Base-by-base conservation (phyloP, 1,140 invertebrate species). In the Cherax destructor region DNA sequence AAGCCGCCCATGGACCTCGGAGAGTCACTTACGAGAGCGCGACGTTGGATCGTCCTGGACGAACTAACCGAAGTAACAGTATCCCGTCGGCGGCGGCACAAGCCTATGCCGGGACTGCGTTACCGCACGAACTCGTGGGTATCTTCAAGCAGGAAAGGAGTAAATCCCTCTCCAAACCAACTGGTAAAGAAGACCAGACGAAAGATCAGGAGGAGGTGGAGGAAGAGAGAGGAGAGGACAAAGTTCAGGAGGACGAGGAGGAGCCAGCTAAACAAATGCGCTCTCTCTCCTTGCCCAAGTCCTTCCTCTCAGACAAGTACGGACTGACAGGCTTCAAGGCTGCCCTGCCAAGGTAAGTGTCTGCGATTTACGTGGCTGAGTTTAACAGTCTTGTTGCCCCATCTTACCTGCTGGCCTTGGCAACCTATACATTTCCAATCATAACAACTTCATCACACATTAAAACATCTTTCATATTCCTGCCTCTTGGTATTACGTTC, bases 271-370 rank as follows among this genome's bases (percentile, higher is more conserved):
- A 95, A 13, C 95, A 96, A 86, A 96, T 96, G 92, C 94, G 96
- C 30, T 96, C 96, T 1, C 95, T 96, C 93, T 96, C 96, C 3
- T 93, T 96, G 91, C 96, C 96, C 5, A 96, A 96, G 93, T 96
- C 96, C 18, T 96, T 96, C 93, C 94, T 96, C 30, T 94, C 96
- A 3, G 95, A 95, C 94, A 95, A 91, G 61, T 93, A 93, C 92
- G 94, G 93, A 72, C 88, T 93, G 13, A 92, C 85, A n/a, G 93
- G 93, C 24, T 91, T 93, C 92, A 93, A 93, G 87, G 93, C 90
- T 91, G 93, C 92, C 80, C 93, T 88, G 86, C 94, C 89, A 93
- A 94, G 94, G 94, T 94, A 93, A 94, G 94, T 90, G 77, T 50
- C 77, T 24, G 5, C 3, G n/a, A 13, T 50, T 88, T 56, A 65